phyloP scores from a whole-genome alignment of 2,113 vertebrate genomes.

The Pangasianodon hypophthalmus region DNA sequence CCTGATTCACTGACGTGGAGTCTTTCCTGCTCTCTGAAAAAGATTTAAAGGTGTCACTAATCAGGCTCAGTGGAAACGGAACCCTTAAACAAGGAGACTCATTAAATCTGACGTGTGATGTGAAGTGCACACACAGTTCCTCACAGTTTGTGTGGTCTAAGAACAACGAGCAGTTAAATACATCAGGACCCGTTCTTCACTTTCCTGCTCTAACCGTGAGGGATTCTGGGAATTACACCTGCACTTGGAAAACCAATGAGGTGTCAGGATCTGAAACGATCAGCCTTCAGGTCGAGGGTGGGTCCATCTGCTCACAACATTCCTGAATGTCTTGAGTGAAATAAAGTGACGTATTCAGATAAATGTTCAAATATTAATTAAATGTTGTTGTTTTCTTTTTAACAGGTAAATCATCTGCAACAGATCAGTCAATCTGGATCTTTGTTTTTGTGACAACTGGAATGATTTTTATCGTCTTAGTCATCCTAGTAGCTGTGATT shows the following conservation, averaged over 20 bases:
- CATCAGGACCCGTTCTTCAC: no score
- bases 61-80: background rate
- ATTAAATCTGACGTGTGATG: no score
- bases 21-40: constrained; percentile 20
- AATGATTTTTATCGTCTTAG: background rate
- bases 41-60: constrained; percentile 27
- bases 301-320: background rate
- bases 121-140: no score
- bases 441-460: background rate
- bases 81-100: no score
- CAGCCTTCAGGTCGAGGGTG: background rate
- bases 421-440: background rate
- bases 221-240: no score
- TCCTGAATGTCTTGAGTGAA: background rate
- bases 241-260: no score
- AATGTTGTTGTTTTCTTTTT: background rate
- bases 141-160: no score
- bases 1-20: background rate
- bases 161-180: no score
- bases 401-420: background rate
- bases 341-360: background rate
- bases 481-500: background rate
- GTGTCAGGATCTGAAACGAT: no score
- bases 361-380: background rate
- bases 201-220: no score